Conservation (phyloP, 2,888 invertebrate species). For the Deroplatys truncata region DNA sequence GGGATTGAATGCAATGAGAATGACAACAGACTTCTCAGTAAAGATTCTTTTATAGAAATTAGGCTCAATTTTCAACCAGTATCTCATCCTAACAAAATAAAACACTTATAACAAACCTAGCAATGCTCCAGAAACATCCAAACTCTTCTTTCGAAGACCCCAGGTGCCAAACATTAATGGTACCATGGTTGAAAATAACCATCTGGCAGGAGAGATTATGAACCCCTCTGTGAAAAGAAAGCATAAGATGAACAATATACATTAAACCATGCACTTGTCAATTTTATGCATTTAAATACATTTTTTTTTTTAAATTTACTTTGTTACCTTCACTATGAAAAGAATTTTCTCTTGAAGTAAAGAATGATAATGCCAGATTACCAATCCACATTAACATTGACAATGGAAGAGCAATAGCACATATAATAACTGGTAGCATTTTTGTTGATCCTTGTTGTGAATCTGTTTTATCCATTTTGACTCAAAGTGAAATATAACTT, state of each 20-base stretch:
- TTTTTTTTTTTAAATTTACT: no score
- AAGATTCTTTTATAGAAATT: no score
- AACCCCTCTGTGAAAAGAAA: constrained; percentile 50
- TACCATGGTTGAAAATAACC: constrained; percentile 59
- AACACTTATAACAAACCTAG: constrained; percentile 45
- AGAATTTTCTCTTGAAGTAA: constrained; percentile 10
- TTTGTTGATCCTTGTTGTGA: constrained; percentile 1
- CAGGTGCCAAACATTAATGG: constrained; percentile 63
- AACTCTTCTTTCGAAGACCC: constrained; percentile 63
- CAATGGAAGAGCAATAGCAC: constrained; percentile 63
- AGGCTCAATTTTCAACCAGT: no score
- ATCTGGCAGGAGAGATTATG: constrained; percentile 60
- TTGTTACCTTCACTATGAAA: constrained; percentile 11
- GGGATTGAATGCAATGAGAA: no score
- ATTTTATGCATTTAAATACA: constrained; percentile 1
- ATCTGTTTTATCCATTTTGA: neutral
- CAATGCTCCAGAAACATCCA: constrained; percentile 66
- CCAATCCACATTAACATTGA: constrained; percentile 73
- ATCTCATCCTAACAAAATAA: no score
- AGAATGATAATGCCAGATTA: constrained; percentile 53
- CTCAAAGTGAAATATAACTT: neutral
- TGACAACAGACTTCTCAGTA: no score
- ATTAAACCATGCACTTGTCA: neutral
- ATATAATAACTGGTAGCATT: constrained; percentile 21
- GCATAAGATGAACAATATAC: neutral